Base-by-base conservation (phyloP, 2,888 invertebrate genomes). In the Leptinotarsa rubiginosa region DNA sequence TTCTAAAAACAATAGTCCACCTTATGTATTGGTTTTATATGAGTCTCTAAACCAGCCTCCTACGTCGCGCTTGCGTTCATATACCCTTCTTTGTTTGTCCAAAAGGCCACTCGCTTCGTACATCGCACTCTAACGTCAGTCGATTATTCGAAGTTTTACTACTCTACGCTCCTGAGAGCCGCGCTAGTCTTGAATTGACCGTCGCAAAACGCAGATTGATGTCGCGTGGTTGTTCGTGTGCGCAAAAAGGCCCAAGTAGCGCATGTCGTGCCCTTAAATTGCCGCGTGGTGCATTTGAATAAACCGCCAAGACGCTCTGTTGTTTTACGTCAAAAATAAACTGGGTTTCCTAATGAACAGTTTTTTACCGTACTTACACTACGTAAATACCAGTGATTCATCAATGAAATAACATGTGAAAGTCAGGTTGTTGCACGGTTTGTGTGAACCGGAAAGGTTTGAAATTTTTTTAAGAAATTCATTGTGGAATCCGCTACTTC, bases 21-120 rank as follows among this genome's bases (percentile, higher is more conserved):
- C 86, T 86, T 85, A 85, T 84, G 83, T 75, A 81, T 81, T 79
- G 76, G 79, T 72, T 81, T 78, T 81, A 84, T 85, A 85, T 81
- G 85, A 82, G 83, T 82, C 84, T 62, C 83, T 81, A 81, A 83
- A 82, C 83, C 84, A 77, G 81, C 85, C 85, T 83, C 81, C 84
- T 78, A 77, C 76, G 79, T 77, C 82, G 82, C 83, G 83, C 85
- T 82, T 82, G 82, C 82, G 80, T 81, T 80, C 77, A 70, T 75
- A 62, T 62, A n/a, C 31, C 62, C 41, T 77, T 72, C 76, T 69
- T 67, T 49, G 54, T 67, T 73, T 50, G 47, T 65, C 76, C 65
- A 71, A 70, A 66, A 47, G 59, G 16, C 74, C 47, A 15, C 56
- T 16, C 68, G 16, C 70, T 78, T 54, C 67, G 54, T 59, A 70